Percentiles rank a stretch among this genome's conserved stretches.
Conservation (phyloP, 35 echinoderm and acorn worm species). For the Amphiura filiformis region DNA sequence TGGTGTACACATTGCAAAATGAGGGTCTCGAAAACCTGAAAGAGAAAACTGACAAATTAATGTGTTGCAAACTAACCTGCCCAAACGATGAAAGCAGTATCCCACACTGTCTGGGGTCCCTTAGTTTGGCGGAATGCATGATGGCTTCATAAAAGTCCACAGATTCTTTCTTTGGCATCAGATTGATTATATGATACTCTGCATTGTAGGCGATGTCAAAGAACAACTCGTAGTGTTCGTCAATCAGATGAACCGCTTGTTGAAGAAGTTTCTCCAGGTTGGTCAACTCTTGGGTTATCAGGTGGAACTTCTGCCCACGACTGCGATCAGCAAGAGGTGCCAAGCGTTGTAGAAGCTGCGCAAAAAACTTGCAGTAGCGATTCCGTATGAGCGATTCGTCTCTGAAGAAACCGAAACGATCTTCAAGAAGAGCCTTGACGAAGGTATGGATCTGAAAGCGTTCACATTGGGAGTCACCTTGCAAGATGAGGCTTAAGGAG, state of each 20-base stretch:
- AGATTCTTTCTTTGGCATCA: slow-evolving; percentile 24
- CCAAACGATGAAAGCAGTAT: slow-evolving; percentile 26
- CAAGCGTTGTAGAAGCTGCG: neutral
- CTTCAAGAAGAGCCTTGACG: neutral
- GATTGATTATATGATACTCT: slow-evolving; percentile 34
- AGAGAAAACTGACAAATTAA: neutral
- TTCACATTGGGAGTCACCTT: neutral
- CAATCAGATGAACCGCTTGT: neutral
- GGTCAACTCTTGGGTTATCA: slow-evolving; percentile 17
- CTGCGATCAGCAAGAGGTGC: slow-evolving; percentile 1
- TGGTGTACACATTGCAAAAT: too few relatives aligned
- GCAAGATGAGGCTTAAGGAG: neutral
- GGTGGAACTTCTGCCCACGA: neutral
- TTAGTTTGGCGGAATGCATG: neutral
- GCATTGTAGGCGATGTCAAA: slow-evolving; percentile 38
- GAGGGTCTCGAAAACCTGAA: too few relatives aligned
- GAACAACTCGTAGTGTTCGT: slow-evolving; percentile 35
- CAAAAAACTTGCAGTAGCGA: slow-evolving; percentile 29
- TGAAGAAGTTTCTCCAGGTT: slow-evolving; percentile 25
- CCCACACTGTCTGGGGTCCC: neutral
- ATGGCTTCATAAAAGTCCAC: slow-evolving; percentile 29
- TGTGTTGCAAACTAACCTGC: neutral
- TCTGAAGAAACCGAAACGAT: neutral
- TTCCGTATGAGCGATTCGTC: neutral
- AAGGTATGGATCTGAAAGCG: neutral